Evolutionary conservation across 2,113 vertebrate genomes (phyloP), one percentile per base, ranked within the genome.

Genomic region (Sialia sialis): DNA sequence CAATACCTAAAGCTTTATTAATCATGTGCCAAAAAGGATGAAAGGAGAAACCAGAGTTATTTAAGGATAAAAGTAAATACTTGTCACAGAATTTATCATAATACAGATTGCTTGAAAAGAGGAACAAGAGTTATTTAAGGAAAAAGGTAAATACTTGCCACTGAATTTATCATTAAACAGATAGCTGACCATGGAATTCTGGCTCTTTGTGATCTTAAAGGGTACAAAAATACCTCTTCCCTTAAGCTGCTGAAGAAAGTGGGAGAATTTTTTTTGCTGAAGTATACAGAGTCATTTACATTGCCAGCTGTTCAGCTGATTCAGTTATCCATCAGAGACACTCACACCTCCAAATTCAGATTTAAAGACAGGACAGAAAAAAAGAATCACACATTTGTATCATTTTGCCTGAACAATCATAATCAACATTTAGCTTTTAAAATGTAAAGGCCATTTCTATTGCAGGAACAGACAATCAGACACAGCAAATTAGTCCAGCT

Each of bases 381-480:
- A 68, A 73, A 72, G 7, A 81, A 76, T 54, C 32, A 41, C 27
- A 72, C 18, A 43, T 81, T 79, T 32, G n/a, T 55, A 79, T 69
- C 0, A 68, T 62, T 92, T 89, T 84, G 52, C 43, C 75, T 51
- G 43, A 94, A 77, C 41, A 89, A 19, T 9, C 46, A 38, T 58
- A 84, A 89, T 49, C 77, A 94, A 68, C 58, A 73, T 54, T 29
- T 41, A 87, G 66, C 66, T 95, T 84, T 78, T n/a, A 55, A 87
- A 92, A 89, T 49, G 19, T 63, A 94, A 78, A 89, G 63, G 44
- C 58, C 55, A 56, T 46, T 92, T 84, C 69, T 86, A 66, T 27
- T 91, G 89, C 38, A 76, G 77, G 91, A 92, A 94, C 62, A 56
- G 38, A 87, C 66, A 94, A 46, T 76, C 51, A 96, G 87, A 91